Evolutionary conservation across 2,888 invertebrate genomes (phyloP).

Genomic region (Augiades crinisus): DNA sequence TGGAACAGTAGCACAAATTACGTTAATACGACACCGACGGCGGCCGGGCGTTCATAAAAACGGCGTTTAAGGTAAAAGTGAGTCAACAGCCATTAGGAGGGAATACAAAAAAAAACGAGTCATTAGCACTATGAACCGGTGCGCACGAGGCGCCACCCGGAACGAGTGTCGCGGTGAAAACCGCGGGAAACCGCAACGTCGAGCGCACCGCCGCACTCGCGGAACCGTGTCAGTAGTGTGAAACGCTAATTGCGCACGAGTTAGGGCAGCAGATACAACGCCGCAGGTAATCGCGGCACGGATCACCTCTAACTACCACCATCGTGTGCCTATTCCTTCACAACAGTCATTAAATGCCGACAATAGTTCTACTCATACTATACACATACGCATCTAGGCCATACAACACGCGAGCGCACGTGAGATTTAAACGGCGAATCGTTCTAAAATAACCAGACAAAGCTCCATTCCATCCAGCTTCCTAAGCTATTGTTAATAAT

Average conservation of each 20-base stretch:
- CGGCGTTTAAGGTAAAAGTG: constrained; percentile 44
- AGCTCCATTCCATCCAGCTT: constrained; percentile 69
- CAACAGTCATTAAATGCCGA: constrained; percentile 19
- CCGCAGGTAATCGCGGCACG: constrained; percentile 37
- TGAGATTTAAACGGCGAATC: constrained; percentile 52
- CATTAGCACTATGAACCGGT: constrained; percentile 62
- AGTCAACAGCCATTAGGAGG: constrained; percentile 38
- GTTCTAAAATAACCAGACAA: constrained; percentile 60
- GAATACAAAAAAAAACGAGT: constrained; percentile 52
- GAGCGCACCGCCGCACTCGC: constrained; percentile 57
- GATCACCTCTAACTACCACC: constrained; percentile 30
- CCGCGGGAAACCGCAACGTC: constrained; percentile 77
- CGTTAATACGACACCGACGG: constrained; percentile 10
- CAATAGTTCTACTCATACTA: constrained; percentile 11
- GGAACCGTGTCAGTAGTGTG: constrained; percentile 81
- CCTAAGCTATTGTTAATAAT: constrained; percentile 78
- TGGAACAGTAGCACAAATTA: constrained; percentile 15
- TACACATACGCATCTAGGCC: constrained; percentile 16
- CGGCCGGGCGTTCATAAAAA: constrained; percentile 18
- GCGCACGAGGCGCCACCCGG: constrained; percentile 74
- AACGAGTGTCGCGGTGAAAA: constrained; percentile 73
- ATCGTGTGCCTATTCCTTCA: constrained; percentile 24
- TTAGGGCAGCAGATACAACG: constrained; percentile 53
- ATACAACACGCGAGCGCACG: not conserved
- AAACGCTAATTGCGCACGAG: constrained; percentile 74